These are phyloP conservation scores for Chymomyza amoena DNA, from an alignment of 2,888 invertebrate genomes.

Conservation along the genomic window DNA sequence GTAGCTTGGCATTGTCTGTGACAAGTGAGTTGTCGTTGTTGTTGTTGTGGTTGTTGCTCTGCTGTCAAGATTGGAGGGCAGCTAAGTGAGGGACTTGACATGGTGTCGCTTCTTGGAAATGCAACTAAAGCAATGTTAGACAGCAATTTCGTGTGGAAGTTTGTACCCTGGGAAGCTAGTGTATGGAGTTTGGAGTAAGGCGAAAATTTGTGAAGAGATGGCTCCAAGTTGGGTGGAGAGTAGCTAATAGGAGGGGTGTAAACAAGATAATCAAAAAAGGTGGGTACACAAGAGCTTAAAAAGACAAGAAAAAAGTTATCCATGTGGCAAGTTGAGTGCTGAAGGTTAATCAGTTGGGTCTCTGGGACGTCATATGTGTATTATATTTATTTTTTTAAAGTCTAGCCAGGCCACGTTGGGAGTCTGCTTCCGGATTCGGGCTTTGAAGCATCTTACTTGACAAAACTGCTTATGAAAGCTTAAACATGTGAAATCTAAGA, in stretches of 20 bases:
- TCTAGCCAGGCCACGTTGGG: no score
- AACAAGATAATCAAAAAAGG: background rate
- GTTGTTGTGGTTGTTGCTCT: slow-evolving; percentile 13
- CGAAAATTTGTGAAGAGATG: background rate
- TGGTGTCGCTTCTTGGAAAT: slow-evolving; percentile 1
- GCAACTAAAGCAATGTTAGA: background rate
- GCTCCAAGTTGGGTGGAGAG: background rate
- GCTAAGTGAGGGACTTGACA: slow-evolving; percentile 5
- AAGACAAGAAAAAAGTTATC: no score
- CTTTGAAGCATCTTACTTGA: no score
- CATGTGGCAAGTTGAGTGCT: no score
- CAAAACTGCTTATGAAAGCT: no score
- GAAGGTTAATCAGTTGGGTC: no score
- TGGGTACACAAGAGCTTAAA: no score
- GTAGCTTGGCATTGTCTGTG: slow-evolving; percentile 59
- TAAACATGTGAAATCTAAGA: no score
- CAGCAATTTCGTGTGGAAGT: background rate
- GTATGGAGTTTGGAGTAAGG: background rate
- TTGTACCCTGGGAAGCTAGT: background rate
- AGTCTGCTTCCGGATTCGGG: no score
- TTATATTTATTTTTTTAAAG: no score
- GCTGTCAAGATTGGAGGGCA: slow-evolving; percentile 19
- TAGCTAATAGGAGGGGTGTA: background rate
- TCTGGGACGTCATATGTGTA: no score
- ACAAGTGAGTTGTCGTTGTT: background rate